Evolutionary conservation across 2,113 vertebrate species (phyloP).

Genomic region (Polyodon spathula): DNA sequence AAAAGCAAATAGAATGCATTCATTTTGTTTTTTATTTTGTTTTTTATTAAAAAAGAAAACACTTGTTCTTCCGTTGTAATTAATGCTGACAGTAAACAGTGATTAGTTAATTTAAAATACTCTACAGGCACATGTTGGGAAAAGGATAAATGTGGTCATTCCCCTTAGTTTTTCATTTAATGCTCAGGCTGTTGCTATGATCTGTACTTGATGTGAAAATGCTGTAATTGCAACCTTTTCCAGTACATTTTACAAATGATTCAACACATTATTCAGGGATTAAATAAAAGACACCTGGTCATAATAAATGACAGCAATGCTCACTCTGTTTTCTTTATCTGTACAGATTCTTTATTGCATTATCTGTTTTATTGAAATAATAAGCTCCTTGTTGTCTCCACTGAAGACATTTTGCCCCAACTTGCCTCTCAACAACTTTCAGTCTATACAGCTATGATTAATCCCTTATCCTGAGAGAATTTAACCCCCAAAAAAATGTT

Average conservation of each 20-base stretch:
- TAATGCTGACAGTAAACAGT: no score
- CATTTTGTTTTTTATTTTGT: no score
- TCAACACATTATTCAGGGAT: conserved; percentile 6
- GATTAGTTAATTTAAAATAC: no score
- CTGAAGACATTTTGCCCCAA: not conserved
- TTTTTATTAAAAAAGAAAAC: no score
- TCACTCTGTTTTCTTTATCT: not conserved
- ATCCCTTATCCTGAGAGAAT: not conserved
- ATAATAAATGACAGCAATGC: not conserved
- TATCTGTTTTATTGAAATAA: not conserved
- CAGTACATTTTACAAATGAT: conserved; percentile 1
- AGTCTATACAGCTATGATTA: not conserved
- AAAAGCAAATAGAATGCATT: no score
- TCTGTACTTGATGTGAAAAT: conserved; percentile 5
- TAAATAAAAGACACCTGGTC: conserved; percentile 9
- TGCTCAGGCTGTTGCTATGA: conserved; percentile 2
- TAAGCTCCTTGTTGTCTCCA: not conserved
- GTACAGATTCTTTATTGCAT: not conserved
- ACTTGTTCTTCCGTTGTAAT: no score
- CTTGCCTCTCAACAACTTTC: conserved; percentile 4
- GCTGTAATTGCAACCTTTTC: conserved; percentile 10
- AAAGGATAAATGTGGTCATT: conserved; percentile 4
- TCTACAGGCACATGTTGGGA: not conserved
- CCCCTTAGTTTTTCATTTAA: conserved; percentile 10
- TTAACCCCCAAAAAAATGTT: not conserved